Evolutionary conservation across 2,888 invertebrate species (phyloP).

Genomic region (Adelphocoris suturalis): DNA sequence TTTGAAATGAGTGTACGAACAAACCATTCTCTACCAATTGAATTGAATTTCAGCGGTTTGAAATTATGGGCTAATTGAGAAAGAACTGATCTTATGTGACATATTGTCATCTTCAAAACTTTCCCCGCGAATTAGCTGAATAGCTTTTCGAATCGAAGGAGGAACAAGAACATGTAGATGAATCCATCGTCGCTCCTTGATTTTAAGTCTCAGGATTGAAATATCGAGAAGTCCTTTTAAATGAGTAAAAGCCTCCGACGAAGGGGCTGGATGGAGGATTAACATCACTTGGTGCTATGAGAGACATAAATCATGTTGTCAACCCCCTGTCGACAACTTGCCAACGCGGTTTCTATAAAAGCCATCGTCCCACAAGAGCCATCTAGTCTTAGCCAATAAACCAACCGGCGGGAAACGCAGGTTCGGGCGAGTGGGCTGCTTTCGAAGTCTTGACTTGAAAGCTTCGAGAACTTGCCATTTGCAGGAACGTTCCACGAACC

Average conservation of each 20-base stretch:
- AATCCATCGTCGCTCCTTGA: too few species aligned
- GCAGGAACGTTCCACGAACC: slow-evolving; percentile 23
- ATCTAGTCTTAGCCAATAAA: slow-evolving; percentile 24
- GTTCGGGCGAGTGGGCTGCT: neutral
- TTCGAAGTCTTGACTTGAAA: slow-evolving; percentile 22
- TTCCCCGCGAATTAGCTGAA: too few species aligned
- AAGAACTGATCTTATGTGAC: too few species aligned
- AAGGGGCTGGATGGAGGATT: neutral
- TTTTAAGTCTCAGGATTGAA: too few species aligned
- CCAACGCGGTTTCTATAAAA: neutral
- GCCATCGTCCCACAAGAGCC: neutral
- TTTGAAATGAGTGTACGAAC: too few species aligned
- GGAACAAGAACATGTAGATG: too few species aligned
- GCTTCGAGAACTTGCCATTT: slow-evolving; percentile 46
- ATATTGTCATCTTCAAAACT: too few species aligned
- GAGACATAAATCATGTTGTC: slow-evolving; percentile 46
- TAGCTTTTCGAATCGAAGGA: too few species aligned
- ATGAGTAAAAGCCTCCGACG: neutral
- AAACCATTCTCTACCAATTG: too few species aligned
- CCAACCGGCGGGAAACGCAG: neutral
- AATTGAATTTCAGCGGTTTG: too few species aligned
- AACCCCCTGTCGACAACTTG: slow-evolving; percentile 16
- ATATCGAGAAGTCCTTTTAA: too few species aligned
- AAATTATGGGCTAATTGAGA: too few species aligned
- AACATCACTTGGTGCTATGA: neutral